These are phyloP conservation scores for Telmatochromis sp. DNA, from an alignment of 2,113 vertebrate species.

Conservation along the genomic window DNA sequence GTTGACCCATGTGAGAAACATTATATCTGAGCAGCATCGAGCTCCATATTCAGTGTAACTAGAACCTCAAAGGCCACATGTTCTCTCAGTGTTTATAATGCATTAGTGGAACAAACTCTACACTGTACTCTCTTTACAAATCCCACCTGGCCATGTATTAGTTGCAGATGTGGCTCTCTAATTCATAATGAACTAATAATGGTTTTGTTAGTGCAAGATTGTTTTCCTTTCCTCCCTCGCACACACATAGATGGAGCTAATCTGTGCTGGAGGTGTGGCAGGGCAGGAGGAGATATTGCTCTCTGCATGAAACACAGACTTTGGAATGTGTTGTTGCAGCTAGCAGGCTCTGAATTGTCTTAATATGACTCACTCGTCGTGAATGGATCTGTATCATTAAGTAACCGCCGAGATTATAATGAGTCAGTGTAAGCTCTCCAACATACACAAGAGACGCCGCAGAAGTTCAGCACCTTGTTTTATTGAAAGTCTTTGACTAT, in stretches of 20 bases:
- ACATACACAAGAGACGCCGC: background rate
- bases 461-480: constrained; percentile 1
- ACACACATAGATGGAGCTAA: constrained; percentile 81
- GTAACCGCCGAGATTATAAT: constrained; percentile 70
- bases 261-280: constrained; percentile 88
- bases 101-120: constrained; percentile 73
- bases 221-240: constrained; percentile 54
- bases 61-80: constrained; percentile 67
- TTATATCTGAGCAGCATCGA: constrained; percentile 59
- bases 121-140: constrained; percentile 70
- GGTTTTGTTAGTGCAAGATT: constrained; percentile 79
- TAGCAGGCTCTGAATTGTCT: constrained; percentile 66
- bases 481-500: background rate
- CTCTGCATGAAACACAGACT: constrained; percentile 82
- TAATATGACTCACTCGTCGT: constrained; percentile 75
- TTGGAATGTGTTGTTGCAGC: constrained; percentile 72
- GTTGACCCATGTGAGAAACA: constrained; percentile 65
- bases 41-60: constrained; percentile 62
- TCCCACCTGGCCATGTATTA: constrained; percentile 66
- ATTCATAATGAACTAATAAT: constrained; percentile 89
- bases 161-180: constrained; percentile 92
- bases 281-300: constrained; percentile 81
- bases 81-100: constrained; percentile 64
- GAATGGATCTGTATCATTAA: constrained; percentile 84
- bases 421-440: constrained; percentile 40